Conservation (phyloP, 92 coral and sea anemone species). For the Metridium senile region DNA sequence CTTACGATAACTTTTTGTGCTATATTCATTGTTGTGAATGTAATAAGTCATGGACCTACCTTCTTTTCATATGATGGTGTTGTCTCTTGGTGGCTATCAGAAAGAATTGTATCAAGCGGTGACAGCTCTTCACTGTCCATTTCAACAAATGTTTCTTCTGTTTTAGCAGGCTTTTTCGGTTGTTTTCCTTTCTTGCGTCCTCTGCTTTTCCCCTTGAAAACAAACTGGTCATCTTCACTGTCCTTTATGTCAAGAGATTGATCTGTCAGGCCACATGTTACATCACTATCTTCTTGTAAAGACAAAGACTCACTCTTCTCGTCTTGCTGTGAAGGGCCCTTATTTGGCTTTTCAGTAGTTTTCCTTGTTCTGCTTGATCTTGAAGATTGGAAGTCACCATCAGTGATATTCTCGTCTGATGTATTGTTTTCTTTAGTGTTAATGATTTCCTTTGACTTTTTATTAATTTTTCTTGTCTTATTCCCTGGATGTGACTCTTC, state of each 20-base stretch:
- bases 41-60: not conserved
- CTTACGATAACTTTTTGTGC: too few species aligned
- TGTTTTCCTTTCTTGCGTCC: constrained; percentile 4
- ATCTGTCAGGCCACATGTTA: too few species aligned
- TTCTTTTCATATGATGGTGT: not conserved
- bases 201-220: constrained; percentile 23
- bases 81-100: constrained; percentile 25
- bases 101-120: constrained; percentile 12
- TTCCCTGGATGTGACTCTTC: not conserved
- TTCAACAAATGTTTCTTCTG: not conserved
- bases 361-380: not conserved
- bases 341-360: not conserved
- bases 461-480: not conserved
- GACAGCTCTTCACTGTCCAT: constrained; percentile 25
- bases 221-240: constrained; percentile 4
- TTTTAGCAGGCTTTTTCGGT: not conserved
- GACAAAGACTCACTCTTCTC: too few species aligned
- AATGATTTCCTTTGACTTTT: not conserved
- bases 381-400: not conserved
- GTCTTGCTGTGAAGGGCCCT: too few species aligned
- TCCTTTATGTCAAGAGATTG: not conserved
- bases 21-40: too few species aligned
- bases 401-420: not conserved
- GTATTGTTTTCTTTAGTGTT: not conserved
- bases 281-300: not conserved